Evolutionary conservation across 2,113 vertebrate species (phyloP).

Genomic region (Campylomormyrus tamandua): DNA sequence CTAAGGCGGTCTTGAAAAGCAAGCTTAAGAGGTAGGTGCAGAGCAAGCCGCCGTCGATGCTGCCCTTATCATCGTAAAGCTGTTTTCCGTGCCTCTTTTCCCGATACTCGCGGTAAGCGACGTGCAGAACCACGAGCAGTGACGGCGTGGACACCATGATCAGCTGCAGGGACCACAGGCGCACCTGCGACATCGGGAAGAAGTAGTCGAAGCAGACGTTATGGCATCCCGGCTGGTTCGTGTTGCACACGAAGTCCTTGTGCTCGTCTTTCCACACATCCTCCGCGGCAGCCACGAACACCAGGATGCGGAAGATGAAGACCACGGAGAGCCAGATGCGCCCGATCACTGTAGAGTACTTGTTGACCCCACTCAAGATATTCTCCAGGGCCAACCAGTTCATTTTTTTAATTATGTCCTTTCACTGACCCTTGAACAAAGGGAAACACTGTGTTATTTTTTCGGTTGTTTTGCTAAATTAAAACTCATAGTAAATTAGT

Average conservation of each 20-base stretch:
- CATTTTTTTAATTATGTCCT: slow-evolving; percentile 51
- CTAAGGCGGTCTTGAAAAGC: slow-evolving; percentile 67
- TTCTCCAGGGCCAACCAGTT: slow-evolving; percentile 73
- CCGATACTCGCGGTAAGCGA: slow-evolving; percentile 67
- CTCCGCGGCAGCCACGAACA: slow-evolving; percentile 73
- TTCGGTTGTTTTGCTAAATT: background rate
- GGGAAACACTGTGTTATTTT: background rate
- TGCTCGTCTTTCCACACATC: slow-evolving; percentile 80
- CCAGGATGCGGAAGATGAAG: slow-evolving; percentile 73
- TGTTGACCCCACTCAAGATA: slow-evolving; percentile 76
- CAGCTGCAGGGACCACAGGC: slow-evolving; percentile 82
- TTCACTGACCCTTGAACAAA: background rate
- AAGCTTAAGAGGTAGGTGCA: slow-evolving; percentile 73
- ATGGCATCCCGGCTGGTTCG: slow-evolving; percentile 75
- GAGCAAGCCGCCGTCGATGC: slow-evolving; percentile 69
- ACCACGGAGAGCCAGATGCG: slow-evolving; percentile 73
- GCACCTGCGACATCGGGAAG: slow-evolving; percentile 77
- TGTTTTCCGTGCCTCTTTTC: slow-evolving; percentile 58
- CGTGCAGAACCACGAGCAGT: slow-evolving; percentile 76
- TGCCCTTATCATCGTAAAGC: slow-evolving; percentile 59
- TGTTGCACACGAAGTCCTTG: slow-evolving; percentile 77
- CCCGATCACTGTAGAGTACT: slow-evolving; percentile 75
- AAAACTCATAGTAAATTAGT: background rate
- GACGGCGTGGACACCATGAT: slow-evolving; percentile 80
- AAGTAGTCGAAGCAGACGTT: slow-evolving; percentile 82